Base-by-base conservation (phyloP, 2,888 invertebrate genomes). In the Minunthozetes semirufus region DNA sequence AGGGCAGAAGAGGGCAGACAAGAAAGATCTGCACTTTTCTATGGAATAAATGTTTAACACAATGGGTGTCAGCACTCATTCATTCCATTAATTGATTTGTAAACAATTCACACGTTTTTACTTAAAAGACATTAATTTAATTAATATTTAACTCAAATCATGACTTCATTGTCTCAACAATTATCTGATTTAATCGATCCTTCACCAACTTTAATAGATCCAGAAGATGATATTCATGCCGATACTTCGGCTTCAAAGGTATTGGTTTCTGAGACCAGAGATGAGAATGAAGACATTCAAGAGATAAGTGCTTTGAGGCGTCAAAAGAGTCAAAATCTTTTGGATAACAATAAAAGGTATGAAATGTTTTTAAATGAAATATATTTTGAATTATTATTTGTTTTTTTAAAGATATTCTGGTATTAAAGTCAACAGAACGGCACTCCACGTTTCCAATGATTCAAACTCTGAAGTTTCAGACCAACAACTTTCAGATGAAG, bases 381-480 rank as follows among this genome's bases (percentile, higher is more conserved):
- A 33, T 33, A 19, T 61, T 71, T 70, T 46, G 11, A n/a, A 73
- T 63, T 63, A 25, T 22, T 38, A 56, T 77, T 22, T 27, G 76
- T 25, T 74, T 75, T 42, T 73, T 76, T 33, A n/a, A 72, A 73
- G 73, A 56, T 78, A 78, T 59, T 46, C 74, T 17, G 78, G 78
- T 0, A 75, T 73, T 59, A 76, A 76, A 56, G 70, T 78, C 25
- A 70, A 71, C 15, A 38, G 78, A 66, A 77, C 68, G 19, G n/a
- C 29, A 13, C 42, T 76, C 4, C 76, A 70, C 25, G 53, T 15
- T 33, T 6, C 5, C 33, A 9, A 33, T 33, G 33, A 33, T 33
- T 33, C 33, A 9, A 33, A 33, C 9, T 33, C 33, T 6, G 33
- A 33, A 9, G 5, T 9, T 33, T 4, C 4, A 33, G 9, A 33